Base-by-base conservation (phyloP, 2,113 vertebrate species). In the Piprites chloris region DNA sequence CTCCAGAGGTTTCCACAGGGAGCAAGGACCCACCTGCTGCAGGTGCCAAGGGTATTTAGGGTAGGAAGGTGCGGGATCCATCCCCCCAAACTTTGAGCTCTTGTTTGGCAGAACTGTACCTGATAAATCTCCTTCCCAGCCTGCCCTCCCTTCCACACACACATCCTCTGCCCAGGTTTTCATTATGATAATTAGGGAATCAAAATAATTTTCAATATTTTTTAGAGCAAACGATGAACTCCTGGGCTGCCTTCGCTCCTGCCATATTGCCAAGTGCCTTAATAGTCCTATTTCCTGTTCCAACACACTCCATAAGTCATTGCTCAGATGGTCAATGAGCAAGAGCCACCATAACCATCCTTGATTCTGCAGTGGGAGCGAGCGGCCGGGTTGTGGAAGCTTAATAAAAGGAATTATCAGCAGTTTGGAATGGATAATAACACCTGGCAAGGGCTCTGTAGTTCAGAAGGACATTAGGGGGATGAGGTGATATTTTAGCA, bases 321-420 rank as follows among this genome's bases (percentile, higher is more conserved):
- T 35, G 96, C 83, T 96, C 96, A 96, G 96, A 95, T 97, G 96
- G 96, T 96, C 93, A 66, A 65, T 75, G 95, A 24, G 92, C 85
- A 81, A 0, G 76, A 53, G 73, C 56, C 61, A 3, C 85, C 12
- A 10, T 65, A 90, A 86, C 85, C 56, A 1, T 3, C 35, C 85
- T 88, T 77, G 67, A 46, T 55, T 67, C 12, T 26, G 68, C 95
- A 65, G 42, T 2, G 35, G 79, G 82, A 78, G 76, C 1, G 6
- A 93, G 66, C 12, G 37, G 58, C 81, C 66, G 6, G 85, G 79
- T 72, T 93, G 95, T 86, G 76, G 88, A 78, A 82, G 47, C 85
- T 52, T 49, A 80, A 93, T 92, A 52, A 80, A 90, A 52, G 92
- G 78, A 89, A 93, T 90, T 21, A 90, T 49, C 19, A 2, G 44